Conservation (phyloP, 2,797 vertebrate genomes). For the Ciconia nigra region DNA sequence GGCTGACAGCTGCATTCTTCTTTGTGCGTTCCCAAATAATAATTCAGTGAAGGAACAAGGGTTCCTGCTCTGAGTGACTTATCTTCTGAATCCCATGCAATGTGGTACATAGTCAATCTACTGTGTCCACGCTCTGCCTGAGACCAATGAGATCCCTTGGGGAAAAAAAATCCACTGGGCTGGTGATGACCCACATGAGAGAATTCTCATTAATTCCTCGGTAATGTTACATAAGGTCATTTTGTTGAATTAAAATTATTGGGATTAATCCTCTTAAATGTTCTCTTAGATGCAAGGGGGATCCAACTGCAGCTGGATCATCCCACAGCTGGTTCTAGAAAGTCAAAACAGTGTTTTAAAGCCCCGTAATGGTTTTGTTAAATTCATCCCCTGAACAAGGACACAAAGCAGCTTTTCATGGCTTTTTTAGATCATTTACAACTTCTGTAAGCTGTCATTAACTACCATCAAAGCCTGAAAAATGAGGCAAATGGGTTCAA, state of each 20-base stretch:
- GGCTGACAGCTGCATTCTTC: constrained; percentile 14
- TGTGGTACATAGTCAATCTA: not conserved
- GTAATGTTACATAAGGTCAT: constrained; percentile 64
- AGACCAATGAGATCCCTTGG: not conserved
- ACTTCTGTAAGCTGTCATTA: constrained; percentile 54
- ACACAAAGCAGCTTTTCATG: constrained; percentile 52
- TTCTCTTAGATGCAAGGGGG: constrained; percentile 39
- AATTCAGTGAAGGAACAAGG: not conserved
- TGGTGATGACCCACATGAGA: constrained; percentile 37
- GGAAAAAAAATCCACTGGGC: not conserved
- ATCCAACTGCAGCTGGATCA: constrained; percentile 24
- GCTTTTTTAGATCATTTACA: constrained; percentile 53
- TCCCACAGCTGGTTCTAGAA: constrained; percentile 29
- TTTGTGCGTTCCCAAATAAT: not conserved
- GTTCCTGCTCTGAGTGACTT: not conserved
- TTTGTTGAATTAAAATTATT: constrained; percentile 71
- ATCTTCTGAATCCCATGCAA: not conserved
- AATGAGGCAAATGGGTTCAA: constrained; percentile 54
- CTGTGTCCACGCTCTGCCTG: not conserved
- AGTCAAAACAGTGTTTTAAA: constrained; percentile 51
- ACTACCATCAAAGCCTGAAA: constrained; percentile 50
- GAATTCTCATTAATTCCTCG: constrained; percentile 58
- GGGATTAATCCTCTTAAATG: constrained; percentile 61
- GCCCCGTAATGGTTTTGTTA: constrained; percentile 31
- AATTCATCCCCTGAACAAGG: constrained; percentile 40